Conservation (phyloP, 37 sponge, comb jelly and placozoan species). For the Theonella swinhoei region DNA sequence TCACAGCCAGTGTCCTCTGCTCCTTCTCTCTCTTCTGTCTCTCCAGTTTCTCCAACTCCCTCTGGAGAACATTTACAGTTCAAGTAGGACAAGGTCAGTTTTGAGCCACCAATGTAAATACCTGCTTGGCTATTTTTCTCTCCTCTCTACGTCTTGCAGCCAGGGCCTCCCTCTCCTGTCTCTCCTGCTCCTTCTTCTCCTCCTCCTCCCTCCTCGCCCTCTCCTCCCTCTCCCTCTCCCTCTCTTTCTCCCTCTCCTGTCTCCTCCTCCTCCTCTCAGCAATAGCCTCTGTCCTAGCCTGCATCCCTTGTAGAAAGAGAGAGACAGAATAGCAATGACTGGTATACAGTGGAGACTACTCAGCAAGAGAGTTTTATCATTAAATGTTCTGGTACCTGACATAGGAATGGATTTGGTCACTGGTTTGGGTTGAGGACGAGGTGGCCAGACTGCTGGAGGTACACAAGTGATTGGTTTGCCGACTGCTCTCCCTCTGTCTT, state of each 20-base stretch:
- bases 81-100: background rate
- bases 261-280: slow-evolving; percentile 59
- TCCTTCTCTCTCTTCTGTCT: slow-evolving; percentile 17
- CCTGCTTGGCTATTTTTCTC: slow-evolving; percentile 65
- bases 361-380: background rate
- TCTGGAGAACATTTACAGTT: slow-evolving; percentile 18
- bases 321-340: background rate
- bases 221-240: slow-evolving; percentile 37
- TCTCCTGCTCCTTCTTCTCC: slow-evolving; percentile 30
- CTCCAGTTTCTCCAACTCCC: slow-evolving; percentile 37
- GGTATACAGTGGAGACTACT: too few species aligned
- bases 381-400: slow-evolving; percentile 21
- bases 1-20: slow-evolving; percentile 12
- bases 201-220: slow-evolving; percentile 47
- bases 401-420: slow-evolving; percentile 45
- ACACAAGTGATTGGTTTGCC: background rate
- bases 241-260: slow-evolving; percentile 34
- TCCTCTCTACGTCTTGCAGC: slow-evolving; percentile 49
- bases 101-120: background rate
- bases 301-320: slow-evolving; percentile 32
- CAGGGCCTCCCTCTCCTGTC: slow-evolving; percentile 39
- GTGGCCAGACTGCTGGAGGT: background rate
- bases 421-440: slow-evolving; percentile 14
- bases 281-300: slow-evolving; percentile 42
- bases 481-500: background rate